Evolutionary conservation across 2,797 vertebrate genomes (phyloP), one percentile per base, ranked within the genome.

Genomic region (Crax fasciolata): DNA sequence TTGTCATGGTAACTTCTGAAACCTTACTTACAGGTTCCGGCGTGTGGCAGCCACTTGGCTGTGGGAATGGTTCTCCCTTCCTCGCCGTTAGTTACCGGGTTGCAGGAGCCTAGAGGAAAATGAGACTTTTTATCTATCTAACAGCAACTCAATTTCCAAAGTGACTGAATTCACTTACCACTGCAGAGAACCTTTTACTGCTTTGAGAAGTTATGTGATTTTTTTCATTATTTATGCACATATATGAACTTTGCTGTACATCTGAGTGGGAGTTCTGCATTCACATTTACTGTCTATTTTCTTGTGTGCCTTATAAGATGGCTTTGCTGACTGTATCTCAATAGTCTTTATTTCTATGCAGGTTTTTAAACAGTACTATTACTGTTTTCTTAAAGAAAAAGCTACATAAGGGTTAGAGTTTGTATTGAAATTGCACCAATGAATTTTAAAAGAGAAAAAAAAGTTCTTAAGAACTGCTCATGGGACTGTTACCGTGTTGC

Each of bases 241-340:
- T 98, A 90, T 96, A 96, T 98, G 98, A 98, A 96, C 97, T 98
- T 98, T 98, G 98, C 98, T 98, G 98, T 98, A 97, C 94, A 95
- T 97, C 87, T 27, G 96, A 95, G 96, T 95, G 97, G 98, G 98
- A 98, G 98, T 98, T 98, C 97, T 97, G 96, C 97, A 98, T 97
- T 98, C 98, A 98, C 98, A 98, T 99, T 99, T 98, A 97, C 98
- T 98, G 98, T 98, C 97, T 98, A 98, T 98, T 98, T 97, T 98
- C 98, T 98, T 98, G 98, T 98, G 98, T 97, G 98, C 98, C 97
- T 98, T 98, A 98, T 75, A 94, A 97, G 97, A 98, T 98, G 98
- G 98, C 98, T 98, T 97, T 98, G 98, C 98, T 98, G 98, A 98
- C 98, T 98, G 98, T 98, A 98, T 98, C 98, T 97, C 97, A 97